Evolutionary conservation across 2,113 vertebrate genomes (phyloP), one percentile per base, ranked within the genome.

Genomic region (Rhynchomys soricoides): DNA sequence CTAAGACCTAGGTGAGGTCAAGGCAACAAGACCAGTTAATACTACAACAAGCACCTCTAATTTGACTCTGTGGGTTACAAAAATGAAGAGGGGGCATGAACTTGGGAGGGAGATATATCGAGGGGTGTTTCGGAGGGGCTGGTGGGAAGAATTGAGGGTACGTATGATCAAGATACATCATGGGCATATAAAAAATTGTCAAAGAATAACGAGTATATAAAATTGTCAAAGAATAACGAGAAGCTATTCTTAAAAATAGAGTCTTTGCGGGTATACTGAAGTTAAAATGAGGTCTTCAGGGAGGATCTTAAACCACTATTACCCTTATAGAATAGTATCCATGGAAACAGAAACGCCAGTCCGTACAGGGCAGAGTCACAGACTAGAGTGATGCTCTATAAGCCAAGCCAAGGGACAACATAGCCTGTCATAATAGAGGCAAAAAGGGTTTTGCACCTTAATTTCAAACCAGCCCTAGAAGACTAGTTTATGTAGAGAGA

Each of bases 391-490:
- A 31, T 3, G 3, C 6, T 9, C 40, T 34, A 1, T 8, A 40
- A 24, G 26, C 16, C 59, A 66, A 66, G 82, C 26, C 31, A 71
- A 71, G 37, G 29, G 19, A 9, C 29, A 6, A 40, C 15, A 2
- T 6, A 12, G 15, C 21, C 0, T 9, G 19, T 40, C 15, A 1
- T 11, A 8, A 15, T 21, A 64, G 43, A 66, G 7, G 21, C 24
- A 13, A 74, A 40, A 5, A 2, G 3, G 55, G 11, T 17, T 48
- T 2, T 64, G 21, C 37, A 40, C 34, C 19, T 68, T 8, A 1
- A 79, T 74, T 90, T 85, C 82, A 89, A 82, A 43, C 48, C 70
- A 90, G n/a, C 71, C 43, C 29, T 40, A 59, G 71, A 57, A 94
- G 92, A 55, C 55, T 3, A 90, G 91, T 8, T 75, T 22, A 40